Evolutionary conservation across 2,888 invertebrate species (phyloP), one percentile per base, ranked within the genome.

Genomic region (Esperia sulphurella): DNA sequence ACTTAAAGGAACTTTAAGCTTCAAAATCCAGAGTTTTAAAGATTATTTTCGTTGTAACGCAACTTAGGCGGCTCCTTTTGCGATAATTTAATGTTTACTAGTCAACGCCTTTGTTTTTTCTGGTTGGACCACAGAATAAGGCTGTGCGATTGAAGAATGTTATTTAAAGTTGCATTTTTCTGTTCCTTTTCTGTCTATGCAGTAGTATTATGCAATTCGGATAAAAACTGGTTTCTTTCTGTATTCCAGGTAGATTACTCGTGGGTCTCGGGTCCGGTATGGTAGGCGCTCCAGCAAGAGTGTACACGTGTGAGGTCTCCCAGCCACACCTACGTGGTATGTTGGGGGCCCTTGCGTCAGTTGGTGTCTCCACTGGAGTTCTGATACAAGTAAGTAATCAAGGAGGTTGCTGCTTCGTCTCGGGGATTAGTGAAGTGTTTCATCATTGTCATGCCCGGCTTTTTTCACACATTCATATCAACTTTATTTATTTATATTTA

Each of bases 281-380:
- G 93, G 92, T 94, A 30, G 93, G 93, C 0, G 93, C 94, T 0
- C 94, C 93, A 1, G 93, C 93, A 0, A 80, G 93, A 4, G 93
- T 94, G 0, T 94, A 94, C 76, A 93, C 93, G 0, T 92, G 92
- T 28, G 94, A 94, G 64, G 93, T 94, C 0, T 92, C 94, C 0
- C 93, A 94, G 56, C 94, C 94, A 0, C 93, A 94, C 68, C 82
- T 94, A 0, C 84, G 95, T n/a, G 95, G 95, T 1, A 93, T 93
- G 91, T 82, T 95, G 7, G 93, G 93, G 0, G 93, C 94, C 0
- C 71, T 94, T 35, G 92, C 94, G 0, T 94, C 95, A 37, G 92
- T 95, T 0, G 92, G 93, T 0, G 93, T 95, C 0, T 94, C 94
- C 41, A 90, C 94, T 28, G 95, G 95, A 1, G 94, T 94, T 1